These are phyloP conservation scores for Pyrochroa serraticornis DNA, from an alignment of 2,888 invertebrate genomes.

Conservation along the genomic window DNA sequence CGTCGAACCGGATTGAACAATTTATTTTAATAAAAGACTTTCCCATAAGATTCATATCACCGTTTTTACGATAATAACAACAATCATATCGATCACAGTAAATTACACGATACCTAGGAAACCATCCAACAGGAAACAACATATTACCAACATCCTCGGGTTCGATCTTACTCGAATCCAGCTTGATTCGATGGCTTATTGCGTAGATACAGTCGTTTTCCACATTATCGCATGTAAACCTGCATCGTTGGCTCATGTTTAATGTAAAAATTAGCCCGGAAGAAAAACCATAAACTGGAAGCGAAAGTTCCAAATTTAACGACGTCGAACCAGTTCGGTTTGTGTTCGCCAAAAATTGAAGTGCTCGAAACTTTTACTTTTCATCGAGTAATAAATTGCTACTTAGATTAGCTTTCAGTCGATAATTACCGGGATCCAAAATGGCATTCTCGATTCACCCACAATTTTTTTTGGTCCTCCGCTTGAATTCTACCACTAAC, in stretches of 20 bases:
- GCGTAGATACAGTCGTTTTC: not conserved
- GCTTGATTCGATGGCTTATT: no score
- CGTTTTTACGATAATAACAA: conserved; percentile 30
- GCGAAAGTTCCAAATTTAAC: conserved; percentile 31
- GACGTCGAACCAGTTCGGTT: conserved; percentile 29
- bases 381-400: conserved; percentile 16
- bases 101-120: conserved; percentile 34
- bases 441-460: no score
- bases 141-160: conserved; percentile 37
- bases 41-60: conserved; percentile 32
- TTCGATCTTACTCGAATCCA: conserved; percentile 12
- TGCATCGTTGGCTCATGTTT: not conserved
- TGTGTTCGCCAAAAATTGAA: conserved; percentile 22
- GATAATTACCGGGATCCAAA: conserved; percentile 5
- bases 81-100: conserved; percentile 38
- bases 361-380: conserved; percentile 28
- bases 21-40: conserved; percentile 24
- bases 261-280: conserved; percentile 11
- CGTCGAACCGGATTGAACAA: conserved; percentile 6
- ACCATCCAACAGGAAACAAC: conserved; percentile 35
- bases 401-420: conserved; percentile 18
- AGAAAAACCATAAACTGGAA: conserved; percentile 25
- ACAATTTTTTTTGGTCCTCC: no score
- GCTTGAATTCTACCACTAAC: no score
- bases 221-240: not conserved